Evolutionary conservation across 2,113 vertebrate species (phyloP).

Genomic region (Puffinus mauretanicus): DNA sequence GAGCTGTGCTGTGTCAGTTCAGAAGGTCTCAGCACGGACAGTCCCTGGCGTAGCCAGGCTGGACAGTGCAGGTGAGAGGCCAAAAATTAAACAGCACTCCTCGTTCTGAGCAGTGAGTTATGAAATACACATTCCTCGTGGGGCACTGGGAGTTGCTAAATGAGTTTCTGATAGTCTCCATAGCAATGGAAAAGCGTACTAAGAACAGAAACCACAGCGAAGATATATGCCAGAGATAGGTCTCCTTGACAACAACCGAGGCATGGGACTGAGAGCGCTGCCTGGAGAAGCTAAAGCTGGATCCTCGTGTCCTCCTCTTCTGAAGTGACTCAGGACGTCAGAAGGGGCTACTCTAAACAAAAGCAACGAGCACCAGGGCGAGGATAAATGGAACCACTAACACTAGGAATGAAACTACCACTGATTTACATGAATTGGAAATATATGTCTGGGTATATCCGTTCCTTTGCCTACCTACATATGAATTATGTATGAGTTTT

Average conservation of each 20-base stretch:
- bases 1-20: background rate
- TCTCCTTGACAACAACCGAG: slow-evolving; percentile 61
- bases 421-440: background rate
- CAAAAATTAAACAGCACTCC: background rate
- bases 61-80: background rate
- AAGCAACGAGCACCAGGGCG: background rate
- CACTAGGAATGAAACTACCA: background rate
- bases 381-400: background rate
- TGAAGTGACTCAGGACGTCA: background rate
- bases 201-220: slow-evolving; percentile 43
- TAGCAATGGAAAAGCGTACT: slow-evolving; percentile 57
- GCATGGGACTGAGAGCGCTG: background rate
- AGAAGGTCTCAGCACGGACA: background rate
- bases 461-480: background rate
- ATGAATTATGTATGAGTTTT: background rate
- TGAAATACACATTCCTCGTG: slow-evolving; percentile 17
- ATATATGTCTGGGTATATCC: background rate
- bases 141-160: slow-evolving; percentile 37
- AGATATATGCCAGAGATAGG: slow-evolving; percentile 44
- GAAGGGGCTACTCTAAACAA: background rate
- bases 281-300: slow-evolving; percentile 13
- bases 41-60: background rate
- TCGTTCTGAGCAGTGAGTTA: background rate
- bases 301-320: background rate
- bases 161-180: slow-evolving; percentile 64